Evolutionary conservation across 2,888 invertebrate species (phyloP), one percentile per base, ranked within the genome.

Genomic region (Eilema caniola): DNA sequence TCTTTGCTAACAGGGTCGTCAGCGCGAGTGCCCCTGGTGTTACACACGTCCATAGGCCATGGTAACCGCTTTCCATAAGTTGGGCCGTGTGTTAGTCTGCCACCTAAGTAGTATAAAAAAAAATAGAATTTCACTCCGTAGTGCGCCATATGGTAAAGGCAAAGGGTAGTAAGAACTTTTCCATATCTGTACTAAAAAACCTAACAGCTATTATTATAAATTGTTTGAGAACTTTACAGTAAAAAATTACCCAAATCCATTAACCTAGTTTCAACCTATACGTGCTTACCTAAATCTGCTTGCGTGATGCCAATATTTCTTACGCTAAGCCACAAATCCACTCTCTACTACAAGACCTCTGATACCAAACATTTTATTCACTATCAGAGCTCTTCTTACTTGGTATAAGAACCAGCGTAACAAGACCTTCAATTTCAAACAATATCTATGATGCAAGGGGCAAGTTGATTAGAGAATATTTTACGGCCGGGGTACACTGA

Each of bases 401-500:
- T 63, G 66, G 66, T 14, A 14, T 4, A 1, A 20, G 1, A 8
- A 7, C 70, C 56, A 66, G 20, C 8, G 7, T 69, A 56, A 69
- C 2, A 12, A 25, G 69, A 63, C 23, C 65, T 69, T 8, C 24
- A 5, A 20, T 10, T 7, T 16, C 7, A 11, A 53, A 61, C 0
- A 53, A 11, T 53, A 57, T 56, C 14, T 64, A 20, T 41, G 28
- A 20, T 24, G 47, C 11, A 2, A 37, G 16, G 47, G 66, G 14
- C 25, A 20, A 53, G 31, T 24, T 24, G 78, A 77, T 81, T 70
- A 73, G 71, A 66, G 70, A 56, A 71, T 74, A 77, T 83, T 83
- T 80, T 77, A 77, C 70, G 79, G 76, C 64, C 25, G 61, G 69
- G 64, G 76, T 80, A 66, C 79, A 79, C 79, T 85, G 83, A 81